Evolutionary conservation across 2,797 vertebrate species (phyloP).

Genomic region (Chelmon rostratus): DNA sequence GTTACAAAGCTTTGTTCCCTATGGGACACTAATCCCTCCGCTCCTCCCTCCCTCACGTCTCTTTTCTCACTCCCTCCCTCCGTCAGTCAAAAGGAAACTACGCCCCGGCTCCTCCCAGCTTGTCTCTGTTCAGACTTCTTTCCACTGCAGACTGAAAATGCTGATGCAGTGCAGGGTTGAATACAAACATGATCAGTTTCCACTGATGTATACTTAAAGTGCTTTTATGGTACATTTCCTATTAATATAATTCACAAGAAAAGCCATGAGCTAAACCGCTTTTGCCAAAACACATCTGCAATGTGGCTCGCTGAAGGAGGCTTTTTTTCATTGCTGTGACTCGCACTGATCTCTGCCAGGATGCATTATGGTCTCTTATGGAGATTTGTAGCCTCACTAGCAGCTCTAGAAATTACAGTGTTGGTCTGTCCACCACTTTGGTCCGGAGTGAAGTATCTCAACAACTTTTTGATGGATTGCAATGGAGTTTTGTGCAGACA

Average conservation of each 20-base stretch:
- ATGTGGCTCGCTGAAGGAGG: background rate
- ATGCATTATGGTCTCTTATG: slow-evolving; percentile 15
- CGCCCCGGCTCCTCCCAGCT: slow-evolving; percentile 14
- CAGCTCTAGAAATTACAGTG: background rate
- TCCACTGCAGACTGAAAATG: slow-evolving; percentile 45
- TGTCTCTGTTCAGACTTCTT: slow-evolving; percentile 20
- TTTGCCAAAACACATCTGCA: slow-evolving; percentile 20
- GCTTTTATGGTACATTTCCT: slow-evolving; percentile 19
- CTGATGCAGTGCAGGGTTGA: slow-evolving; percentile 48
- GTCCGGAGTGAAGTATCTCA: background rate
- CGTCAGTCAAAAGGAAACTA: slow-evolving; percentile 54
- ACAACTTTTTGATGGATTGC: background rate
- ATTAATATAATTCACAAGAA: slow-evolving; percentile 10
- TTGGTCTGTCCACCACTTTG: background rate
- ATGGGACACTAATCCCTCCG: slow-evolving; percentile 47
- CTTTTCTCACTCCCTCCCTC: slow-evolving; percentile 28
- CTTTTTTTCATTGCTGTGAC: slow-evolving; percentile 6
- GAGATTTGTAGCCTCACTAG: background rate
- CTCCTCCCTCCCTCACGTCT: slow-evolving; percentile 27
- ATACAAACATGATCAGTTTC: slow-evolving; percentile 44
- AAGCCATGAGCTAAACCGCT: background rate
- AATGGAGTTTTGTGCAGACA: background rate
- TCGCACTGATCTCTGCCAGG: background rate
- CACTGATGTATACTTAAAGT: slow-evolving; percentile 16
- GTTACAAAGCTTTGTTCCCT: slow-evolving; percentile 69